A percentile compares a stretch with the other conserved stretches of the same genome.
These are phyloP conservation scores for Cyclopterus lumpus DNA, from an alignment of 2,797 vertebrate species.

Conservation along the genomic window DNA sequence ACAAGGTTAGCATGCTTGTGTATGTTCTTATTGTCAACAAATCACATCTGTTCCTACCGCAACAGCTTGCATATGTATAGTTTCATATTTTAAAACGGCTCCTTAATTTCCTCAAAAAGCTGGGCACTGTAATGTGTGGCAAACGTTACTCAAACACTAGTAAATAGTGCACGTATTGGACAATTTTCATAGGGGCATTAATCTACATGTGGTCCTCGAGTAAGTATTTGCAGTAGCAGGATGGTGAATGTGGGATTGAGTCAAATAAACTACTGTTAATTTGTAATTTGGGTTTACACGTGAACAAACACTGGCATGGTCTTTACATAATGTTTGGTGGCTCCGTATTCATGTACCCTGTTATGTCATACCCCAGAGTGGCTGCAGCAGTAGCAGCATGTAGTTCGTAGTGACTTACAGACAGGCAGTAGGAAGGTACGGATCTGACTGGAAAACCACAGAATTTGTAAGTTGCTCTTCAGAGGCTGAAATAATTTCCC, in stretches of 20 bases:
- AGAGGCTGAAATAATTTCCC: constrained; percentile 41
- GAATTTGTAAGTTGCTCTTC: constrained; percentile 27
- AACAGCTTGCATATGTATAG: background rate
- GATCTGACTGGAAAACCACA: constrained; percentile 43
- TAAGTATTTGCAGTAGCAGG: background rate
- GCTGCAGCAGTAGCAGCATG: constrained; percentile 4
- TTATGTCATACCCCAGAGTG: constrained; percentile 9
- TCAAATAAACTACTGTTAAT: background rate
- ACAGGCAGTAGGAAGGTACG: background rate
- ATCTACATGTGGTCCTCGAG: background rate
- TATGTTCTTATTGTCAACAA: background rate
- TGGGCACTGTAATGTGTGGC: background rate
- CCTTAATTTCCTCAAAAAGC: background rate
- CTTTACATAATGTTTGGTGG: background rate
- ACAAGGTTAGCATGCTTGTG: background rate
- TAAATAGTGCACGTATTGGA: background rate
- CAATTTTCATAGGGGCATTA: background rate
- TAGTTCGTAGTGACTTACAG: constrained; percentile 10
- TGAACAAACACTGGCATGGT: background rate
- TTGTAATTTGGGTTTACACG: background rate
- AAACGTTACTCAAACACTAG: background rate
- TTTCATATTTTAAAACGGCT: background rate
- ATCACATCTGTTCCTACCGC: background rate
- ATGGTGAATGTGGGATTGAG: background rate
- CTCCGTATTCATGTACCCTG: constrained; percentile 8